Base-by-base conservation (phyloP, 2,113 vertebrate genomes). In the Porphyrio hochstetteri region DNA sequence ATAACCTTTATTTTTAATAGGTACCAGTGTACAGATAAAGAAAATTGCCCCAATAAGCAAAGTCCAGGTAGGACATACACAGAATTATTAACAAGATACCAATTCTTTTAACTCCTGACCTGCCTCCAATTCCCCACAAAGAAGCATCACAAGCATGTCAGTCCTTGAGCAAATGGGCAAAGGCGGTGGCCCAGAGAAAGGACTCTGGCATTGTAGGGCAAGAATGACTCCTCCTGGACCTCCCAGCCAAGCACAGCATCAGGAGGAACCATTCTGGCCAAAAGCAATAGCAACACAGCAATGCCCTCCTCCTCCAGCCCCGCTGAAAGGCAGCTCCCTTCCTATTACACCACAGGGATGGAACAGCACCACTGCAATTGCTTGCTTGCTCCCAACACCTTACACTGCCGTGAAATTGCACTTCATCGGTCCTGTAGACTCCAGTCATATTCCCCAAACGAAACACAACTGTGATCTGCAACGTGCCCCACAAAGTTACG, bases 1-100 rank as follows among this genome's bases (percentile, higher is more conserved):
- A 82, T 18, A 84, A 48, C 24, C 61, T 93, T 82, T 71, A 67
- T 86, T 93, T 93, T 91, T 93, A 79, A 68, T 31, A 68, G 27
- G 31, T n/a, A 64, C 18, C 52, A 71, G 57, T 2, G 56, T 27
- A 76, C 3, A 87, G 70, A 86, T 61, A 74, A 61, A 89, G 61
- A 38, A 67, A 82, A 87, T 42, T 77, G 83, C 40, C 36, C 67
- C 57, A 74, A 21, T 25, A 95, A 76, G 61, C 70, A 53, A 88
- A 93, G 80, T 83, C 56, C 81, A 89, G 27, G 52, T 46, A 70
- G 46, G 60, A 59, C 31, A 68, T 11, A 82, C 5, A 63, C 9
- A 74, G 35, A 38, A 46, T 44, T 74, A 72, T 21, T 81, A 85
- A 61, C 10, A 53, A 61, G 44, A 36, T 21, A 59, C 23, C 56